Percentiles rank a stretch among this genome's conserved stretches.
Conservation (phyloP, 2,797 vertebrate genomes). For the Morus bassanus region DNA sequence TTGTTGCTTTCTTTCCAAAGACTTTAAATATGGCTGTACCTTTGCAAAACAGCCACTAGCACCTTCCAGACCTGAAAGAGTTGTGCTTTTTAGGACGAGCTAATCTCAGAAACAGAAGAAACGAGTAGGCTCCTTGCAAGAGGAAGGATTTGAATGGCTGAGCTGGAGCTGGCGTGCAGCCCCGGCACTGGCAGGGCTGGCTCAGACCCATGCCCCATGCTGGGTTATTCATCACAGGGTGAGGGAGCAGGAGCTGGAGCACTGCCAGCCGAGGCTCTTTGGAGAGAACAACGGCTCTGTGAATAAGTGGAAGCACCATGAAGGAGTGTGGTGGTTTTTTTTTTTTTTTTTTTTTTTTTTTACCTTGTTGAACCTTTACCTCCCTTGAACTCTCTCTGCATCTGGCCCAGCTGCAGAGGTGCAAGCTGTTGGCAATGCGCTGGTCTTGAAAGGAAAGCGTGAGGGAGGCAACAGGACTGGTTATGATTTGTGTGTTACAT, state of each 20-base stretch:
- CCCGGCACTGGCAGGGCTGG: not conserved
- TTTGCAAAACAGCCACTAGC: not conserved
- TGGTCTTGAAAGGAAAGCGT: not conserved
- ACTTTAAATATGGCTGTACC: not conserved
- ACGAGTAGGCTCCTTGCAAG: accelerated
- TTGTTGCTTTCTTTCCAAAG: not conserved
- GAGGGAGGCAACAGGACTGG: not conserved
- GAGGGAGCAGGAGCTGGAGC: not conserved
- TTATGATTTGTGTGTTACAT: not conserved
- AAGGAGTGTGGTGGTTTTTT: not conserved
- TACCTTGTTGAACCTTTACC: not conserved
- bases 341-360: not conserved
- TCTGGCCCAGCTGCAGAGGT: not conserved
- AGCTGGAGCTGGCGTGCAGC: not conserved
- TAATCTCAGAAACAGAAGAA: not conserved
- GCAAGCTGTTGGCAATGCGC: not conserved
- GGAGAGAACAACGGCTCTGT: not conserved
- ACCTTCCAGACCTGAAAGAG: not conserved
- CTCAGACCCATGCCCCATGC: accelerated
- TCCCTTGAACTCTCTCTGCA: not conserved
- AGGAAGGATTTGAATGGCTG: not conserved
- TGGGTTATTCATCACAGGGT: accelerated
- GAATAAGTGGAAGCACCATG: not conserved
- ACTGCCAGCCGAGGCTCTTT: not conserved
- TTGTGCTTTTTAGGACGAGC: not conserved